Conservation (phyloP, 1,140 invertebrate species). For the Vollenhovia emeryi region DNA sequence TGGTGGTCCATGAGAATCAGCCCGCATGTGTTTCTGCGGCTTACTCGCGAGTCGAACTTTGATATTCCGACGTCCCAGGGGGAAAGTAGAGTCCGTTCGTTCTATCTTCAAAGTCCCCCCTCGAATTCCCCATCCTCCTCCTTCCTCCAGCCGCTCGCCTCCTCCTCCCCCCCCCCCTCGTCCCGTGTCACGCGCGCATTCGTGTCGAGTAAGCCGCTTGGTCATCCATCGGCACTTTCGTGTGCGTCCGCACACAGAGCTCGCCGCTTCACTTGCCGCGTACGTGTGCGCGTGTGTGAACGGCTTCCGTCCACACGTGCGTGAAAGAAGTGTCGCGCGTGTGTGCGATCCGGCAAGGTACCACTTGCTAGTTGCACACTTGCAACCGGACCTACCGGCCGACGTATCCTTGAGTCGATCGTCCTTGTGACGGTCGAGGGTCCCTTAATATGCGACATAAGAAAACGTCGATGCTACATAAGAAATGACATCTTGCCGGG, state of each 20-base stretch:
- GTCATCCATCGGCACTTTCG: constrained; percentile 57
- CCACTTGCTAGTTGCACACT: background rate
- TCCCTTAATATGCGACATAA: background rate
- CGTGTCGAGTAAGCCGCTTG: constrained; percentile 68
- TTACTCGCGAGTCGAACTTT: constrained; percentile 52
- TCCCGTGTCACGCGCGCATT: constrained; percentile 52
- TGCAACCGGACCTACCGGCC: background rate
- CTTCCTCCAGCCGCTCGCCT: constrained; percentile 19
- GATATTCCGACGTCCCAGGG: constrained; percentile 55
- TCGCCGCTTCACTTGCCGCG: constrained; percentile 1
- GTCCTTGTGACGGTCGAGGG: no score
- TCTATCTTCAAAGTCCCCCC: constrained; percentile 67
- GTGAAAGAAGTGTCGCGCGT: constrained; percentile 18
- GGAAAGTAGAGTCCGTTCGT: constrained; percentile 69
- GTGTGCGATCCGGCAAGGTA: background rate
- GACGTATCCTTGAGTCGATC: background rate
- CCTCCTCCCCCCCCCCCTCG: constrained; percentile 32
- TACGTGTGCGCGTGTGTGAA: background rate
- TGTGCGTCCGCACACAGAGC: constrained; percentile 45
- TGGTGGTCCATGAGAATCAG: constrained; percentile 43
- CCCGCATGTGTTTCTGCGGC: constrained; percentile 53
- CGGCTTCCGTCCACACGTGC: background rate
- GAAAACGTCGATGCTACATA: background rate
- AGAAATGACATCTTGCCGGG: background rate
- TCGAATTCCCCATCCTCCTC: constrained; percentile 44